Percentiles rank a stretch among this genome's conserved stretches.
phyloP scores from a whole-genome alignment of 2,113 vertebrate species.

The Neomonachus schauinslandi region DNA sequence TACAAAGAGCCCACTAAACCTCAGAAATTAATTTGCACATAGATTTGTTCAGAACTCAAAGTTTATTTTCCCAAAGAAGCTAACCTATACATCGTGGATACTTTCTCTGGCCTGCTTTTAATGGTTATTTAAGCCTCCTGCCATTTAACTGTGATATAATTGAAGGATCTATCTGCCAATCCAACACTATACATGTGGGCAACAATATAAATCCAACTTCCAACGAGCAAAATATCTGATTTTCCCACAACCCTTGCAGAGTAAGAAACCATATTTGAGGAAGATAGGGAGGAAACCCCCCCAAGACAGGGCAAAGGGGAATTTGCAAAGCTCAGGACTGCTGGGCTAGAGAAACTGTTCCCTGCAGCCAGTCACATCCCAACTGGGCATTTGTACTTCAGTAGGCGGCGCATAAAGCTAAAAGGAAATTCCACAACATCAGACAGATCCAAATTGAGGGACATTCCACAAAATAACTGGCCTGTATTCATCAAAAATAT shows the following conservation, averaged over 20 bases:
- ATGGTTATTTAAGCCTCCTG: not conserved
- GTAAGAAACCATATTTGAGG: not conserved
- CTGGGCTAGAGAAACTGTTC: not conserved
- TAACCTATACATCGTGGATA: not conserved
- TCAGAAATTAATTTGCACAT: not conserved
- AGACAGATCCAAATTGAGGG: slow-evolving; percentile 54
- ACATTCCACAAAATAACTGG: slow-evolving; percentile 64
- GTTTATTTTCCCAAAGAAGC: slow-evolving; percentile 46
- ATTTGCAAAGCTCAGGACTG: not conserved
- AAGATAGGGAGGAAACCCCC: not conserved
- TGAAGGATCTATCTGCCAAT: not conserved
- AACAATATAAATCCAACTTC: not conserved
- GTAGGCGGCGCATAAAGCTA: not conserved
- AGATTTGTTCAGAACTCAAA: not conserved
- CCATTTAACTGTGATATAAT: not conserved
- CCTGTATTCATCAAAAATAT: slow-evolving; percentile 59
- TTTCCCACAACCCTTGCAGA: not conserved
- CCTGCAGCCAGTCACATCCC: not conserved
- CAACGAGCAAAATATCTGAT: not conserved
- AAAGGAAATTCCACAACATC: slow-evolving; percentile 59
- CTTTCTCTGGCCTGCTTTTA: not conserved
- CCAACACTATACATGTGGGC: not conserved
- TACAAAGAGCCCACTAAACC: not conserved
- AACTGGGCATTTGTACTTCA: slow-evolving; percentile 16
- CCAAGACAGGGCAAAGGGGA: not conserved